Base-by-base conservation (phyloP, 2,113 vertebrate genomes). In the Elanus axillaris region DNA sequence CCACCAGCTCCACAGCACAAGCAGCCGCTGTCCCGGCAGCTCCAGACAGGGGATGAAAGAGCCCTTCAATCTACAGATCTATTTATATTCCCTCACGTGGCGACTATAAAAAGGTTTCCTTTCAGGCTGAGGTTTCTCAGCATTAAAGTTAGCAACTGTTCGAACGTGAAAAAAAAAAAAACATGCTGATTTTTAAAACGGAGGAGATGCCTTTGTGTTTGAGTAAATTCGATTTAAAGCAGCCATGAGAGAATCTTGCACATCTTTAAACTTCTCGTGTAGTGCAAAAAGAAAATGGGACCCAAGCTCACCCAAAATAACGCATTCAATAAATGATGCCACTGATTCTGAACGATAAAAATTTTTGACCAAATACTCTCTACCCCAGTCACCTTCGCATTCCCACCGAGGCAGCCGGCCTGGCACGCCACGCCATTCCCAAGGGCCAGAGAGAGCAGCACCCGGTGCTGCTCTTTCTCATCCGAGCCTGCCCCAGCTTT, bases 71-170 rank as follows among this genome's bases (percentile, higher is more conserved):
- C 95, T 94, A 90, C 92, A 91, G 77, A 96, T 93, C 95, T 97
- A 95, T 97, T 97, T 97, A 97, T 96, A 96, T 90, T 96, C 91
- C 93, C 89, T 97, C 96, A 97, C 84, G 45, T 90, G 89, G 93
- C 0, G 1, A 82, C 95, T 95, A 97, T 90, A 90, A 96, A 97
- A 97, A 96, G 91, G 81, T 86, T 96, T 96, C 93, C 93, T 94
- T 95, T 94, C 84, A 95, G 95, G 84, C 86, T 83, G 95, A 95
- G 95, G 84, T 95, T 96, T 95, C 93, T 95, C 91, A 82, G 80
- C 74, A 93, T 85, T 96, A 64, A 95, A 96, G 84, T 93, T 78
- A 73, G 91, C 83, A 95, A 96, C 89, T 94, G 84, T 86, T 72
- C 9, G 11, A 94, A 94, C 0, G 3, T 66, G 84, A 94, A 91